Evolutionary conservation across 2,888 invertebrate species (phyloP).

Genomic region (Lamellibrachia satsuma): DNA sequence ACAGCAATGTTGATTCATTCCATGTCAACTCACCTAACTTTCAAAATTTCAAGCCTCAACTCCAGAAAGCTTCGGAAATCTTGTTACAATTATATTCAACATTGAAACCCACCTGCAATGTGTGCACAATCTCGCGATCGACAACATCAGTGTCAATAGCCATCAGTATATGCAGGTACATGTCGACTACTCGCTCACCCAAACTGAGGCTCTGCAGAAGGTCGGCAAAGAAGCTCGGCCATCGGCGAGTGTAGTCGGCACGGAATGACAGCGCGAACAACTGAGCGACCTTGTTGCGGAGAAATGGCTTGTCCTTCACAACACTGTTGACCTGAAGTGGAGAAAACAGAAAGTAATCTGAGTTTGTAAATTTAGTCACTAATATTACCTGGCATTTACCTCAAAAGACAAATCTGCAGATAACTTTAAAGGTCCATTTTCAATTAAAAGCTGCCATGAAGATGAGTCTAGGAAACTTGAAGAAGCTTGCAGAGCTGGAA

Average conservation of each 20-base stretch:
- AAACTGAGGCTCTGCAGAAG: slow-evolving; percentile 59
- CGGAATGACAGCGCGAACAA: slow-evolving; percentile 69
- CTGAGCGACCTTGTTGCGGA: slow-evolving; percentile 71
- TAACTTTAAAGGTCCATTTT: background rate
- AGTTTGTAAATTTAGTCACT: too few species aligned
- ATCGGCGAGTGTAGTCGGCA: slow-evolving; percentile 68
- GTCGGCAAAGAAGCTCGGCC: slow-evolving; percentile 70
- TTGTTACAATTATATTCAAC: background rate
- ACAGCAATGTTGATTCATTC: too few species aligned
- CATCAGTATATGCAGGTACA: slow-evolving; percentile 69
- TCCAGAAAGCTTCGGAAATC: too few species aligned
- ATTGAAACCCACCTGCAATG: slow-evolving; percentile 30
- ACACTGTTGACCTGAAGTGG: slow-evolving; percentile 45
- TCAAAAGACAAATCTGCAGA: too few species aligned
- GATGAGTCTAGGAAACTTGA: background rate
- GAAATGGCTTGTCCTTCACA: slow-evolving; percentile 62
- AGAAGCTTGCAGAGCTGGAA: background rate
- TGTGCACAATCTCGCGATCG: slow-evolving; percentile 66
- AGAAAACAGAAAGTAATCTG: background rate
- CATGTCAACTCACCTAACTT: too few species aligned
- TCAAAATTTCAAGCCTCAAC: too few species aligned
- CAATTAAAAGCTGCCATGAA: background rate
- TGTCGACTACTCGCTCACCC: slow-evolving; percentile 66
- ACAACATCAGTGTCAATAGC: slow-evolving; percentile 71
- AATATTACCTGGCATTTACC: too few species aligned